These are phyloP conservation scores for Coenobita brevimanus DNA, from an alignment of 1,140 invertebrate species.

Conservation along the genomic window DNA sequence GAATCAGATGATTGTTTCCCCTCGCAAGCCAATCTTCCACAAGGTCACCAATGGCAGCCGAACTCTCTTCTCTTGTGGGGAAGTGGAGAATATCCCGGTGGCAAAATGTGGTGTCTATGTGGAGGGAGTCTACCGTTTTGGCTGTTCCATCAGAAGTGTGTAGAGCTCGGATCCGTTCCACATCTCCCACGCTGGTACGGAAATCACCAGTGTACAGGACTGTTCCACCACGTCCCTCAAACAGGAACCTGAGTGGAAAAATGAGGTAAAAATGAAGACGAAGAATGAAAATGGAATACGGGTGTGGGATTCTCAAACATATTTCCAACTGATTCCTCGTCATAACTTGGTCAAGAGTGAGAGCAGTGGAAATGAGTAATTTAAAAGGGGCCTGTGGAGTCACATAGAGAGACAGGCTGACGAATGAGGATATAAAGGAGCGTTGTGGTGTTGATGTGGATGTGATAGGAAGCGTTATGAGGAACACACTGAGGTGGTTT, in stretches of 20 bases:
- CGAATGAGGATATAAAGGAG: too few species aligned
- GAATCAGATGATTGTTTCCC: slow-evolving; percentile 67
- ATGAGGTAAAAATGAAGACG: not conserved
- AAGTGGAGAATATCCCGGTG: slow-evolving; percentile 75
- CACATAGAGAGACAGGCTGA: too few species aligned
- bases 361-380: too few species aligned
- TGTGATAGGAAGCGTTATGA: too few species aligned
- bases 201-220: slow-evolving; percentile 83
- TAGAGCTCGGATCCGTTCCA: slow-evolving; percentile 77
- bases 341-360: too few species aligned
- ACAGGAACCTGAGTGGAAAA: slow-evolving; percentile 76
- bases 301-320: too few species aligned
- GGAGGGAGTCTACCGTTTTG: slow-evolving; percentile 78
- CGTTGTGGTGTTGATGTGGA: too few species aligned
- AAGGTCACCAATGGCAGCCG: slow-evolving; percentile 74
- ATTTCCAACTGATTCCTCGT: too few species aligned
- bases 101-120: slow-evolving; percentile 84
- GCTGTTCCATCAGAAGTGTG: slow-evolving; percentile 74
- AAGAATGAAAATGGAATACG: too few species aligned
- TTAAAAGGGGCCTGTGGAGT: too few species aligned
- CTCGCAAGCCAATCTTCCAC: slow-evolving; percentile 77
- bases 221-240: slow-evolving; percentile 74
- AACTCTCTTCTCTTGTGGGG: slow-evolving; percentile 77
- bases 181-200: slow-evolving; percentile 76
- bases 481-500: too few species aligned